Percentiles rank a stretch among this genome's conserved stretches.
phyloP scores from a whole-genome alignment of 1,140 invertebrate genomes.

The Drosophila azteca region DNA sequence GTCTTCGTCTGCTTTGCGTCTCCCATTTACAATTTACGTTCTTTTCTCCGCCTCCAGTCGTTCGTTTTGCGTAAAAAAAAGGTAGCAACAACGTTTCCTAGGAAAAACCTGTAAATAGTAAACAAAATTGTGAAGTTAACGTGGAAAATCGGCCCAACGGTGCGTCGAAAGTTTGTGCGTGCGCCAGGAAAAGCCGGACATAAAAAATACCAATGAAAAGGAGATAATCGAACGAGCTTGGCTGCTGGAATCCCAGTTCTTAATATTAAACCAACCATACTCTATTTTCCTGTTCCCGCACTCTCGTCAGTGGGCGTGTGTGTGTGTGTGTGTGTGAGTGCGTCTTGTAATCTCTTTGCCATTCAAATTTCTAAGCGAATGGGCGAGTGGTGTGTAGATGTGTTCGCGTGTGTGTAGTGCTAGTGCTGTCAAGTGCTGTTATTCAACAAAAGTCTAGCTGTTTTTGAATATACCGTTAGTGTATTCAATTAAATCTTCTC shows the following conservation, averaged over 20 bases:
- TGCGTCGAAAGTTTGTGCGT: conserved; percentile 17
- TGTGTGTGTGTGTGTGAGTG: conserved; percentile 44
- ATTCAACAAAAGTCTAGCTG: conserved; percentile 14
- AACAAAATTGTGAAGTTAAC: conserved; percentile 77
- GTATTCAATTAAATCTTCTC: no score
- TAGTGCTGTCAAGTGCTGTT: conserved; percentile 17
- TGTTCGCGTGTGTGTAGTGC: conserved; percentile 16
- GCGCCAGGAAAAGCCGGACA: conserved; percentile 20
- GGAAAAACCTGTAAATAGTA: conserved; percentile 82
- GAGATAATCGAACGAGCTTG: not conserved
- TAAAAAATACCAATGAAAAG: not conserved
- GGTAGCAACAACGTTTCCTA: conserved; percentile 78
- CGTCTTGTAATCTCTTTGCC: conserved; percentile 18
- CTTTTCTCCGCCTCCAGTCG: conserved; percentile 13
- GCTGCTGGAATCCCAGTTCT: not conserved
- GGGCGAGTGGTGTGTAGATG: conserved; percentile 13
- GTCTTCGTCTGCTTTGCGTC: not conserved
- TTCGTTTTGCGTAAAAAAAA: conserved; percentile 35
- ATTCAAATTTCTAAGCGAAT: conserved; percentile 49
- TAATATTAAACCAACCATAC: conserved; percentile 3
- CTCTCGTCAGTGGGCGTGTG: conserved; percentile 25
- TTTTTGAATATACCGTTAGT: not conserved
- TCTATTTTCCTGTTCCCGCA: conserved; percentile 4
- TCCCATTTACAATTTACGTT: conserved; percentile 1
- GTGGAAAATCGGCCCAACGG: conserved; percentile 26